Conservation (phyloP, 1,140 invertebrate species). For the Drosophila pseudoananassae region DNA sequence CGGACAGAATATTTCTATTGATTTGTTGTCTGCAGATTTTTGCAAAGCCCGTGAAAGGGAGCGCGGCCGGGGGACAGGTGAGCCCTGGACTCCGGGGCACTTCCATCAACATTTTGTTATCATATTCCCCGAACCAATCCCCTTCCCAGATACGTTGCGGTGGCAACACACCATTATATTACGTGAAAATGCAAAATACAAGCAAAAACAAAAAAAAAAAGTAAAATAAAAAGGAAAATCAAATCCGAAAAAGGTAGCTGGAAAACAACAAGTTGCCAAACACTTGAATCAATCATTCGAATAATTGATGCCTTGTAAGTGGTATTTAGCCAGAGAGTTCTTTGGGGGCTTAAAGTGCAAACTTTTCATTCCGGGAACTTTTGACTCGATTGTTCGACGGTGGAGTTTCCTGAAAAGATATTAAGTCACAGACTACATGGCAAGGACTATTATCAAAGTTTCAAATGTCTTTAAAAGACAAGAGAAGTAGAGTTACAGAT, state of each 20-base stretch:
- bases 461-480: no score
- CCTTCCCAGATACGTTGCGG: constrained; percentile 56
- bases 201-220: constrained; percentile 1
- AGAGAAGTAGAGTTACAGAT: no score
- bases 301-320: constrained; percentile 52
- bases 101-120: constrained; percentile 49
- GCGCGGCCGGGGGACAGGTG: constrained; percentile 12
- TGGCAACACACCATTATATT: constrained; percentile 66
- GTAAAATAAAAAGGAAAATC: neutral
- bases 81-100: constrained; percentile 40
- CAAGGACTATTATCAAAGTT: neutral
- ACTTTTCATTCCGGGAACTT: constrained; percentile 35
- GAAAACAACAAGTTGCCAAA: constrained; percentile 45
- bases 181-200: constrained; percentile 49
- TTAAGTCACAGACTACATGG: neutral
- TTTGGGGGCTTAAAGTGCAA: constrained; percentile 23
- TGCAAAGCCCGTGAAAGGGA: constrained; percentile 17
- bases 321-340: constrained; percentile 33
- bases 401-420: neutral
- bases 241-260: constrained; percentile 2
- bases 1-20: constrained; percentile 43
- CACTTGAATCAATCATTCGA: constrained; percentile 49
- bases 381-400: constrained; percentile 13
- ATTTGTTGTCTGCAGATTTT: constrained; percentile 60
- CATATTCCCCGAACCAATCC: constrained; percentile 15